These are phyloP conservation scores for Chrosomus eos DNA, from an alignment of 2,797 vertebrate species.

Conservation along the genomic window DNA sequence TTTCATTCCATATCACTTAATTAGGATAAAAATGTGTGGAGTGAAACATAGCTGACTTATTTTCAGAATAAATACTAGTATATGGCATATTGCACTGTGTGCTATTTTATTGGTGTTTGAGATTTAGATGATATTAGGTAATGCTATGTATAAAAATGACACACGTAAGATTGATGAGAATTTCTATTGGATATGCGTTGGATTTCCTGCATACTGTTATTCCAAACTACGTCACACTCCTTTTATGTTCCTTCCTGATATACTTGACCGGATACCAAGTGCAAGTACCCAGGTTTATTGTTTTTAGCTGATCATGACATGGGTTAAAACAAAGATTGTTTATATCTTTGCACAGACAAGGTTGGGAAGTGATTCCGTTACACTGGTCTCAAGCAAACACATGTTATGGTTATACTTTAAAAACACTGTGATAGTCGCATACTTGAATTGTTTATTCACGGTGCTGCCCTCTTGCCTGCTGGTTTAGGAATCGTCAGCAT, in stretches of 20 bases:
- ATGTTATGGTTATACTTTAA: slow-evolving; percentile 27
- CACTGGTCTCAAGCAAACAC: slow-evolving; percentile 20
- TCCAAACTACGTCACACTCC: background rate
- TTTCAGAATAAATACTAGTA: background rate
- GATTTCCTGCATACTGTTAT: background rate
- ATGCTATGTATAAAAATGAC: background rate
- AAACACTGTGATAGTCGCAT: slow-evolving; percentile 21
- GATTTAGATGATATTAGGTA: background rate
- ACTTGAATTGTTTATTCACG: slow-evolving; percentile 1
- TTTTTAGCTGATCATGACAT: slow-evolving; percentile 17
- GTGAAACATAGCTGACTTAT: too few species aligned
- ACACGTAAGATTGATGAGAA: background rate
- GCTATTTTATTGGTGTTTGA: slow-evolving; percentile 2
- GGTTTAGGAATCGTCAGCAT: background rate
- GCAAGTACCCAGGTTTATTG: slow-evolving; percentile 13
- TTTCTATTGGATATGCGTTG: background rate
- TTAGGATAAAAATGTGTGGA: too few species aligned
- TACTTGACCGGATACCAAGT: background rate
- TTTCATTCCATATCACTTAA: too few species aligned
- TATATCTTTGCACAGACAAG: background rate
- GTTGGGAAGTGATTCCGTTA: slow-evolving; percentile 2
- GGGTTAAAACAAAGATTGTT: slow-evolving; percentile 2
- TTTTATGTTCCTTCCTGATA: background rate
- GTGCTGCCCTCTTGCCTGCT: slow-evolving; percentile 9
- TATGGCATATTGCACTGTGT: background rate